Evolutionary conservation across 92 coral and sea anemone species (phyloP), one percentile per base, ranked within the genome.

Genomic region (Zoanthus gigantus): DNA sequence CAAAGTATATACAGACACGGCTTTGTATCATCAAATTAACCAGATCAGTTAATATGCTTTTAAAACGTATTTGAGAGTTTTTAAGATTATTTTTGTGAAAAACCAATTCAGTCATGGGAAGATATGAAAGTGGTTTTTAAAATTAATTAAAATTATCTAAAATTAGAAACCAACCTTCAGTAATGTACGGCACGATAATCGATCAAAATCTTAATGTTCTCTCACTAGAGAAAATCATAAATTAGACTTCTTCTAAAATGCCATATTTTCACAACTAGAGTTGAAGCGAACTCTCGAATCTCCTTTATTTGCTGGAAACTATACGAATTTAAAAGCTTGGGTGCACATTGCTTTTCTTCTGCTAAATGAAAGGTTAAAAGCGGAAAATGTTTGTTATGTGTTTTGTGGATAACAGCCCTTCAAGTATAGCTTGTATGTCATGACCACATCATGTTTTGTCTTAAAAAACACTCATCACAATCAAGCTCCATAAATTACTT

Each of bases 361-460:
- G 11, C n/a, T 0, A 50, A 45, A 50, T 44, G 47, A 63, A 80
- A 80, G 85, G 74, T 80, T 80, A 45, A 63, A 44, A 60, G n/a
- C 12, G 7, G 50, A 13, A 79, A 69, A 9, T 23, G 30, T 17
- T 79, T 16, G 72, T 28, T 42, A 42, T 47, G 68, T 63, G 73
- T 61, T 80, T 65, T 42, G 57, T 42, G 63, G 85, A 80, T 80
- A 66, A 80, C 11, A 42, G 23, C n/a, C 14, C 28, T 69, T 23
- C 11, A 15, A 5, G 29, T 23, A 2, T 4, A 44, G 1, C 16
- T 68, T 6, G 68, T 7, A 6, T 68, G 30, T 3, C 74, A 13
- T 13, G 10, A 18, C 37, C 11, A 29, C 44, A 69, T 69, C 45
- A 7, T 28, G 31, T 69, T 69, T 29, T 45, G 9, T 1, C 12